These are phyloP conservation scores for Pteropus rufus DNA, from an alignment of 2,797 vertebrate species.

Conservation along the genomic window DNA sequence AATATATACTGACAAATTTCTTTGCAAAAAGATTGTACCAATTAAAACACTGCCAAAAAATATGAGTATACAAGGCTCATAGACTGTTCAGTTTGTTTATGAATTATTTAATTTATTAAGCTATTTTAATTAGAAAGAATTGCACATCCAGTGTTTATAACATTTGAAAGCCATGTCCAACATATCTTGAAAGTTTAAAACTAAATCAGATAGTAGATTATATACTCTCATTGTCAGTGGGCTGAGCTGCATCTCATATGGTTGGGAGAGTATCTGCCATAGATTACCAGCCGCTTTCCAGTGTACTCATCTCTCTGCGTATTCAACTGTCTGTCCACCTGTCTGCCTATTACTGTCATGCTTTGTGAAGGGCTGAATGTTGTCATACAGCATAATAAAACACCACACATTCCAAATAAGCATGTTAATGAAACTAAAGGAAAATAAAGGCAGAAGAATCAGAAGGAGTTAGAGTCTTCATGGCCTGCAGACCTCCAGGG, in stretches of 20 bases:
- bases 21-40: neutral
- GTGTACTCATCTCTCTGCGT: neutral
- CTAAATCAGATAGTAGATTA: neutral
- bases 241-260: neutral
- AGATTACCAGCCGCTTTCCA: neutral
- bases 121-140: neutral
- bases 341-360: too few relatives aligned
- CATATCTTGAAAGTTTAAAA: neutral
- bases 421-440: neutral
- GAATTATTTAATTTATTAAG: neutral
- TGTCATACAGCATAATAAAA: neutral
- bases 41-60: neutral
- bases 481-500: neutral
- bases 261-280: neutral
- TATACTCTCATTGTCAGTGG: neutral
- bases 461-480: neutral
- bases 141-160: neutral
- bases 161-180: neutral
- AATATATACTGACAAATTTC: neutral
- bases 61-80: neutral
- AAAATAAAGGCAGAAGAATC: neutral
- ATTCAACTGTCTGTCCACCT: neutral
- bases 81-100: neutral
- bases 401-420: neutral
- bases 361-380: neutral